Evolutionary conservation across 2,113 vertebrate genomes (phyloP).

Genomic region (pig (Sus scrofa)): T2T-Sscrofa CM000827.6:86012001-86012500

Average conservation of each 20-base stretch:
- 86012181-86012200: too few relatives aligned
- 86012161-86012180: accelerated
- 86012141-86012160: neutral
- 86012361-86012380: neutral
- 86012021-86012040: neutral
- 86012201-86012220: neutral
- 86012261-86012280: neutral
- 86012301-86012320: neutral
- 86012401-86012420: neutral
- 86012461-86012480: neutral
- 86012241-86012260: neutral
- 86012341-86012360: neutral
- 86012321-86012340: neutral
- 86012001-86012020: too few relatives aligned
- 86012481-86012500: too few relatives aligned
- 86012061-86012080: neutral
- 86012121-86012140: neutral
- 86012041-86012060: neutral
- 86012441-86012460: conserved; percentile 52
- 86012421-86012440: neutral
- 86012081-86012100: neutral
- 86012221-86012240: neutral
- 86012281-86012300: conserved; percentile 10
- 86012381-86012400: neutral
- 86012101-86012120: neutral